Evolutionary conservation across 2,113 vertebrate species (phyloP).

Genomic region (Galeopterus variegatus): DNA sequence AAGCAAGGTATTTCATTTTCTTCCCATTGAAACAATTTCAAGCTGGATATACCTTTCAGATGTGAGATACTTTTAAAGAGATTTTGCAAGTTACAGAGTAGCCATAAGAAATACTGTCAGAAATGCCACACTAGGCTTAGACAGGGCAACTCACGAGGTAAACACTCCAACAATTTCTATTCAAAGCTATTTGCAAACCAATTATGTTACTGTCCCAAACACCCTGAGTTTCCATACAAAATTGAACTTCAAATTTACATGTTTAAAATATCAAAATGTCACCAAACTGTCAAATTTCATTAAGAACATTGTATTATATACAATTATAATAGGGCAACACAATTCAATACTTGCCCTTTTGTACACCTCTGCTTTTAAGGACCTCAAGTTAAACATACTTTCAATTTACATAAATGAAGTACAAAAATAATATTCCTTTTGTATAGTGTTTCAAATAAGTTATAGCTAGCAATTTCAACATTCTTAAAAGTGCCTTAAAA

Average conservation of each 20-base stretch:
- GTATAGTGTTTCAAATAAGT: conserved; percentile 41
- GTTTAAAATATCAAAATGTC: conserved; percentile 10
- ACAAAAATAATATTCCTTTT: neutral
- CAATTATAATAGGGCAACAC: neutral
- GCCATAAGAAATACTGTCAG: neutral
- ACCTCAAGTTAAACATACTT: neutral
- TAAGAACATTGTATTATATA: neutral
- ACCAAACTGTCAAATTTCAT: conserved; percentile 32
- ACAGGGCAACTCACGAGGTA: neutral
- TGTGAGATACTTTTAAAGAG: neutral
- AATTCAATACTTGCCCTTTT: neutral
- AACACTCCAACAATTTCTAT: conserved; percentile 39
- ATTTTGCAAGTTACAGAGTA: neutral
- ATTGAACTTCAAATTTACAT: conserved; percentile 42
- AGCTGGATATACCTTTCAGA: neutral
- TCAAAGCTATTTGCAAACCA: conserved; percentile 1
- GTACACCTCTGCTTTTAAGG: conserved; percentile 10
- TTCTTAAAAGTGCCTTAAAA: conserved; percentile 17
- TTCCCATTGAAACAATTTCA: conserved; percentile 41
- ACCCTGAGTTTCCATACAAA: neutral
- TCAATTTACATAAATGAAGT: conserved; percentile 50
- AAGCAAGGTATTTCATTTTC: conserved; percentile 8
- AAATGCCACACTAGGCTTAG: neutral
- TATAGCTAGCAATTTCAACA: conserved; percentile 18
- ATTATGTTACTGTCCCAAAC: neutral